Conservation (phyloP, 2,888 invertebrate genomes). For the Dichetophora obliterata region DNA sequence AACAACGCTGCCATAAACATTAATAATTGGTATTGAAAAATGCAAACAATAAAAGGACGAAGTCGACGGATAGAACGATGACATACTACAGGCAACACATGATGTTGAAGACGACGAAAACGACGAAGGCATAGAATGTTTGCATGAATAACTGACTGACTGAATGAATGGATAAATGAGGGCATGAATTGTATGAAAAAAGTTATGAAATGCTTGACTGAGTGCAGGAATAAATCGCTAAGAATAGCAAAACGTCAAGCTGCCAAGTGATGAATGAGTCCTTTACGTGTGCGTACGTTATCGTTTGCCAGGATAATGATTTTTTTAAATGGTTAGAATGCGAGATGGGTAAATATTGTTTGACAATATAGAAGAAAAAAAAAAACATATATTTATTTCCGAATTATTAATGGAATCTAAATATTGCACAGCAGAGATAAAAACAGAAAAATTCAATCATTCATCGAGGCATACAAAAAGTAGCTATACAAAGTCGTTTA, state of each 20-base stretch:
- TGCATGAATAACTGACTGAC: not conserved
- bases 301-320: conserved; percentile 42
- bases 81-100: not conserved
- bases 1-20: conserved; percentile 21
- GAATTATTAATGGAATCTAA: conserved; percentile 7
- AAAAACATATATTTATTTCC: too few species aligned
- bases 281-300: conserved; percentile 44
- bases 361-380: too few species aligned
- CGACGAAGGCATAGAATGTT: not conserved
- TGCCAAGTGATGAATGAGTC: conserved; percentile 42
- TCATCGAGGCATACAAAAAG: too few species aligned
- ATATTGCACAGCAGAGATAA: conserved; percentile 1
- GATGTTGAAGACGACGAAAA: not conserved
- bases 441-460: conserved; percentile 16
- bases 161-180: not conserved
- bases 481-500: too few species aligned
- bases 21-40: conserved; percentile 36
- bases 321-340: not conserved
- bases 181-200: not conserved
- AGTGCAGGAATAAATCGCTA: not conserved
- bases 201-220: not conserved
- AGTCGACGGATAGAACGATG: not conserved
- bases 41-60: conserved; percentile 30
- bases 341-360: not conserved
- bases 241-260: not conserved